Percentiles rank a stretch among this genome's conserved stretches.
phyloP scores from a whole-genome alignment of 2,888 invertebrate species.

The Cheilosia vernalis region DNA sequence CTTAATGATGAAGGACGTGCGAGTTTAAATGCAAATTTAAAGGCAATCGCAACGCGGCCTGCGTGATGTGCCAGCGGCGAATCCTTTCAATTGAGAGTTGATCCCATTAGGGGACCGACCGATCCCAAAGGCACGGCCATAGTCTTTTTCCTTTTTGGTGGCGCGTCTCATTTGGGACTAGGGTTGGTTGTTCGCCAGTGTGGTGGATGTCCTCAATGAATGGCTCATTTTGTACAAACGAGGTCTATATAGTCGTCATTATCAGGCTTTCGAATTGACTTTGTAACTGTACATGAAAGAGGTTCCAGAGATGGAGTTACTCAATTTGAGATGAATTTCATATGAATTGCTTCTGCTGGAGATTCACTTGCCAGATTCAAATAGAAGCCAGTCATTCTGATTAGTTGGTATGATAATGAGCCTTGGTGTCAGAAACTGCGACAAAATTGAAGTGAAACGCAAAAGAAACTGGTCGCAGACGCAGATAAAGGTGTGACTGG shows the following conservation, averaged over 20 bases:
- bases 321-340: background rate
- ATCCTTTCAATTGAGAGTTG: constrained; percentile 51
- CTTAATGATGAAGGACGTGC: constrained; percentile 70
- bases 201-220: constrained; percentile 54
- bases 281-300: constrained; percentile 37
- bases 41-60: constrained; percentile 51
- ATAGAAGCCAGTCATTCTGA: no score
- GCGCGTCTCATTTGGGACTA: constrained; percentile 15
- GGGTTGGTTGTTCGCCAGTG: background rate
- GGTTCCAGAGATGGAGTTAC: constrained; percentile 18
- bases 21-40: constrained; percentile 71
- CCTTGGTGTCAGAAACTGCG: no score
- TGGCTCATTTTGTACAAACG: background rate
- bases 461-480: no score
- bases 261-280: constrained; percentile 28
- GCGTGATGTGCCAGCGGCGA: constrained; percentile 62
- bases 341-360: background rate
- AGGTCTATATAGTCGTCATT: constrained; percentile 19
- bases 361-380: constrained; percentile 21
- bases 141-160: constrained; percentile 8
- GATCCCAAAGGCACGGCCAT: background rate
- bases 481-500: no score
- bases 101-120: constrained; percentile 48
- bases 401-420: background rate
- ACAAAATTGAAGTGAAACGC: no score